A percentile compares a stretch with the other conserved stretches of the same genome.
These are phyloP conservation scores for Dione vanillae DNA, from an alignment of 2,888 invertebrate genomes.

Conservation along the genomic window DNA sequence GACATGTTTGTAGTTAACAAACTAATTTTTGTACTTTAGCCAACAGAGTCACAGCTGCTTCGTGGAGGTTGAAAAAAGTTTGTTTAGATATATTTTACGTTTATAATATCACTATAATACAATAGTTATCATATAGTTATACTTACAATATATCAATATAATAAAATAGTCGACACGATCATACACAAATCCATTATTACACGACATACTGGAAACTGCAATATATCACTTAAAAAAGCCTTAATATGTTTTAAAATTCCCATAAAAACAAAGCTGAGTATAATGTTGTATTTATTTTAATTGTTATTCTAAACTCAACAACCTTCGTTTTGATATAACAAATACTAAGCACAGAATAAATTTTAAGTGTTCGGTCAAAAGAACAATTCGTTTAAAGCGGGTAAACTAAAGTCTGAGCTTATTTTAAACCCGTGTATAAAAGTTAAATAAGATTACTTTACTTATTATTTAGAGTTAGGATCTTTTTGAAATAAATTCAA, in stretches of 20 bases:
- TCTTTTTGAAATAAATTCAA: slow-evolving; percentile 3
- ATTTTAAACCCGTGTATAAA: slow-evolving; percentile 3
- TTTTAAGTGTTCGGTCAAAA: slow-evolving; percentile 6
- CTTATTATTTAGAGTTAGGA: not conserved
- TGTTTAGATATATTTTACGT: slow-evolving; percentile 3
- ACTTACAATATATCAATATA: not conserved
- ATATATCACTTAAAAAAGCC: no score
- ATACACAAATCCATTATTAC: not conserved
- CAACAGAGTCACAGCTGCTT: slow-evolving; percentile 9
- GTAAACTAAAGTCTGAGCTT: slow-evolving; percentile 2
- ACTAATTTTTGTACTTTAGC: slow-evolving; percentile 16
- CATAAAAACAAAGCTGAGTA: no score
- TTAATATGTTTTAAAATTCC: no score
- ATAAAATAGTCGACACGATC: not conserved
- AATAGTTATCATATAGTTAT: no score
- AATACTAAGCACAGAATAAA: slow-evolving; percentile 4
- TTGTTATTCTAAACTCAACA: not conserved
- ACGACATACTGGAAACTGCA: no score
- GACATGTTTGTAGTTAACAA: not conserved
- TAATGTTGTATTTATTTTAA: not conserved
- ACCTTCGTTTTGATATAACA: not conserved
- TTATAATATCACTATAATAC: no score
- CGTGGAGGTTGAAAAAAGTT: not conserved
- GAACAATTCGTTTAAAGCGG: slow-evolving; percentile 11
- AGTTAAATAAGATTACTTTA: slow-evolving; percentile 12